phyloP scores from a whole-genome alignment of 2,888 invertebrate genomes.

The Myopa testacea region DNA sequence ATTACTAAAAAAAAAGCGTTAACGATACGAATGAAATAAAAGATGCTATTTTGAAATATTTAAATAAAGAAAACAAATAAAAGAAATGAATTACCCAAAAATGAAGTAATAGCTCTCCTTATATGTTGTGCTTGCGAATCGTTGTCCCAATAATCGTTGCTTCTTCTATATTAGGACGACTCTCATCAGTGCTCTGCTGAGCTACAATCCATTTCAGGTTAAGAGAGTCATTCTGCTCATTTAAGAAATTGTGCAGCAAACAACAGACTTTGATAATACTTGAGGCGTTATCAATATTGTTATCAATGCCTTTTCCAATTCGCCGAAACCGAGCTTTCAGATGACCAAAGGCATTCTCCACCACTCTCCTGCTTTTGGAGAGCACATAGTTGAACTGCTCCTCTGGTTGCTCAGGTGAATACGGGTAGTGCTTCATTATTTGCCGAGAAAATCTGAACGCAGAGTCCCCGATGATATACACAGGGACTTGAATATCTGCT shows the following conservation, averaged over 20 bases:
- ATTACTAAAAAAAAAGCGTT: background rate
- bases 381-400: constrained; percentile 33
- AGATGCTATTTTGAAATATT: background rate
- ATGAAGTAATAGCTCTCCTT: background rate
- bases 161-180: background rate
- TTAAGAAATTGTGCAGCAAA: constrained; percentile 39
- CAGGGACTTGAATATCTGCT: constrained; percentile 37
- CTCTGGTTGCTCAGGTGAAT: constrained; percentile 6
- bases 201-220: constrained; percentile 5
- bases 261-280: constrained; percentile 37
- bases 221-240: constrained; percentile 30
- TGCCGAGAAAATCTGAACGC: constrained; percentile 42
- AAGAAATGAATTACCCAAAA: constrained; percentile 5
- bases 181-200: background rate
- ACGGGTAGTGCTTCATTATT: constrained; percentile 45
- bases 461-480: constrained; percentile 46
- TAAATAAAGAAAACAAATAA: background rate
- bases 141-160: background rate
- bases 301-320: constrained; percentile 40
- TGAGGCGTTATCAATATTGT: constrained; percentile 31
- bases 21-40: background rate
- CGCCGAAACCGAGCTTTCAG: constrained; percentile 37
- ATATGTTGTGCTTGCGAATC: background rate
- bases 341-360: constrained; percentile 32
- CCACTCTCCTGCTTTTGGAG: constrained; percentile 31